These are phyloP conservation scores for Stichodactyla helianthus DNA, from an alignment of 64 coral and sea anemone genomes.

Conservation along the genomic window DNA sequence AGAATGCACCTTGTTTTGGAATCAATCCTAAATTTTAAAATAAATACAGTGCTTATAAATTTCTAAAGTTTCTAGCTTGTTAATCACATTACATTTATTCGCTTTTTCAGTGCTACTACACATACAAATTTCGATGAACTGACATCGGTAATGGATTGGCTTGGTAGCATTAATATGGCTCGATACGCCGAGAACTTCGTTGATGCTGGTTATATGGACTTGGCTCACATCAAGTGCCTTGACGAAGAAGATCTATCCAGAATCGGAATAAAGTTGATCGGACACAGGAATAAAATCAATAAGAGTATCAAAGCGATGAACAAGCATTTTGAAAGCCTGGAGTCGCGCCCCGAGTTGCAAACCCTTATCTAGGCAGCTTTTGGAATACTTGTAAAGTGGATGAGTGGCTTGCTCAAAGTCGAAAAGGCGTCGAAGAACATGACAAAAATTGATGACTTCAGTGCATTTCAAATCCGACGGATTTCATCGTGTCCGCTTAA, in stretches of 20 bases:
- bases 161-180: conserved; percentile 77
- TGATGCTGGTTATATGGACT: conserved; percentile 44
- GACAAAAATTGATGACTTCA: no score
- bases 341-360: not conserved
- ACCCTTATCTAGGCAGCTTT: not conserved
- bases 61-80: no score
- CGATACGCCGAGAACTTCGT: conserved; percentile 61
- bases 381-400: no score
- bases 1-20: no score
- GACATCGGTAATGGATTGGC: conserved; percentile 59
- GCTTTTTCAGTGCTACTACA: conserved; percentile 35
- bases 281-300: conserved; percentile 86
- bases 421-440: no score
- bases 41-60: no score
- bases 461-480: no score
- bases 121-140: conserved; percentile 14
- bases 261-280: conserved; percentile 84
- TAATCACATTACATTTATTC: not conserved
- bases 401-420: no score
- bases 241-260: conserved; percentile 45
- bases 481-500: no score
- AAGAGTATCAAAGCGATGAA: conserved; percentile 90
- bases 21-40: no score
- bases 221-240: conserved; percentile 55
- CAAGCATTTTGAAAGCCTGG: conserved; percentile 25